Conservation (phyloP, 2,888 invertebrate species). For the Steinernema hermaphroditum region DNA sequence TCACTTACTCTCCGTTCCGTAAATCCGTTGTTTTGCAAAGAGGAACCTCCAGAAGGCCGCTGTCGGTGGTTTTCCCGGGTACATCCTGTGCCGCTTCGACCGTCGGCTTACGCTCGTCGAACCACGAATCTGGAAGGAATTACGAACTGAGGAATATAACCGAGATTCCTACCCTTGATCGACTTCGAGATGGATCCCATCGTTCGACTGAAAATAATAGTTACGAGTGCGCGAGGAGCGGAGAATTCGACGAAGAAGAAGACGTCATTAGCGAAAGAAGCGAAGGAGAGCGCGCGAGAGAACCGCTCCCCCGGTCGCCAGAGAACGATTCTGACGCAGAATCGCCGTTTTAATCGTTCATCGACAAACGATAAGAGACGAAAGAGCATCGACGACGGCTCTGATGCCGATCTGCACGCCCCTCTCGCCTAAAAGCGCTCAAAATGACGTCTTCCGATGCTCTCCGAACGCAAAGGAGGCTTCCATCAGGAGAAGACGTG, state of each 20-base stretch:
- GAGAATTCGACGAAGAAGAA: background rate
- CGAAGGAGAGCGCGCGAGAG: background rate
- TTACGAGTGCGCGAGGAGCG: background rate
- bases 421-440: no score
- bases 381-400: background rate
- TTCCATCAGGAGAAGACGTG: no score
- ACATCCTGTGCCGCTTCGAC: background rate
- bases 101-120: background rate
- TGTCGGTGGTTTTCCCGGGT: background rate
- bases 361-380: conserved; percentile 14
- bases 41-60: background rate
- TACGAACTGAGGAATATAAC: background rate
- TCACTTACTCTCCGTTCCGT: background rate
- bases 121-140: background rate
- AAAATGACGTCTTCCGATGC: no score
- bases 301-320: background rate
- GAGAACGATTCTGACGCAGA: background rate
- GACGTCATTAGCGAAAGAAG: background rate
- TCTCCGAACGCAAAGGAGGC: no score
- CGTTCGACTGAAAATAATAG: background rate
- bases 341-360: background rate
- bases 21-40: conserved; percentile 2
- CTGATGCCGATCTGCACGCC: no score
- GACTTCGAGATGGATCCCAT: background rate
- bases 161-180: background rate